A percentile compares a stretch with the other conserved stretches of the same genome.
phyloP scores from a whole-genome alignment of 2,113 vertebrate genomes.

The Laticauda laticaudata region DNA sequence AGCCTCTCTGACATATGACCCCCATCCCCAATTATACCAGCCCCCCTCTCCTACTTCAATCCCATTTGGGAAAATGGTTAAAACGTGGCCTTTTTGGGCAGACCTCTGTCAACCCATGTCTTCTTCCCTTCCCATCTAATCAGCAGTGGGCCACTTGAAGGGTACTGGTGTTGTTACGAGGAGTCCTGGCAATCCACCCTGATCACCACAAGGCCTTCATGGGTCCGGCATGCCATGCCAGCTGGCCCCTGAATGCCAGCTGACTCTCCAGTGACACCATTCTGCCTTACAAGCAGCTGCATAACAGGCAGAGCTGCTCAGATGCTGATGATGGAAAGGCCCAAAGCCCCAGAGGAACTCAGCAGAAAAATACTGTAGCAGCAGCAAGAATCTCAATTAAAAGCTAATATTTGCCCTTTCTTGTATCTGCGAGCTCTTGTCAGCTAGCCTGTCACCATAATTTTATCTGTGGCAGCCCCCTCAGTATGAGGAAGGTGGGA shows the following conservation, averaged over 20 bases:
- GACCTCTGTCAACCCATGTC: neutral
- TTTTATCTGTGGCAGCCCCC: neutral
- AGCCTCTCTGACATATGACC: neutral
- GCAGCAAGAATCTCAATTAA: neutral
- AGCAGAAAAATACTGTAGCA: neutral
- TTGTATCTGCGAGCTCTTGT: neutral
- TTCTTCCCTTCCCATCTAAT: neutral
- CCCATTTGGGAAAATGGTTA: neutral
- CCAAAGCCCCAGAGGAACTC: neutral
- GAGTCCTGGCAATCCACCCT: neutral
- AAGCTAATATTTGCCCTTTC: constrained; percentile 5
- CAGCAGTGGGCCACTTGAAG: neutral
- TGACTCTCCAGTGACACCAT: neutral
- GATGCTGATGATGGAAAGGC: constrained; percentile 1
- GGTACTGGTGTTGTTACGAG: neutral
- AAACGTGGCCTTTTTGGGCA: neutral
- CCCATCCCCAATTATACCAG: neutral
- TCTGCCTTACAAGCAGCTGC: neutral
- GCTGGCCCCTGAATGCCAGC: neutral
- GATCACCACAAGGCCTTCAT: neutral
- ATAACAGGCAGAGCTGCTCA: neutral
- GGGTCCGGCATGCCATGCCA: too few relatives aligned
- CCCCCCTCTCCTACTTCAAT: neutral
- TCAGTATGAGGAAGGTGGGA: neutral
- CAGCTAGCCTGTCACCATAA: neutral